Conservation (phyloP, 2,888 invertebrate genomes). For the Patella pellucida region DNA sequence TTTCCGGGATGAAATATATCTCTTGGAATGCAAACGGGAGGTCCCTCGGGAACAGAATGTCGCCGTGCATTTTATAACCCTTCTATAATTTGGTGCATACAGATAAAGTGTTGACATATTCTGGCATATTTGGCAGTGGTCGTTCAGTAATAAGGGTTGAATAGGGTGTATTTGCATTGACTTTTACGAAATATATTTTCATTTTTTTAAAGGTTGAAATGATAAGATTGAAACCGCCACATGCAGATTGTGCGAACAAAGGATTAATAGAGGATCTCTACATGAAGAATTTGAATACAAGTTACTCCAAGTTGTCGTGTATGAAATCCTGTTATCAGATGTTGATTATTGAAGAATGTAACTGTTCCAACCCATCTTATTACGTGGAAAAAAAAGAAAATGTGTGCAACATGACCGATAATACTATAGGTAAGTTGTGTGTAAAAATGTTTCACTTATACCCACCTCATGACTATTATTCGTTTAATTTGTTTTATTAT, state of each 20-base stretch:
- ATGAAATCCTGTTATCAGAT: slow-evolving; percentile 69
- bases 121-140: background rate
- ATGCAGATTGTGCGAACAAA: slow-evolving; percentile 61
- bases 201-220: slow-evolving; percentile 45
- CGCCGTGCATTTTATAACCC: no score
- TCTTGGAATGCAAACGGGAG: no score
- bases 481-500: background rate
- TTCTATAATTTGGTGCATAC: no score
- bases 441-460: no score
- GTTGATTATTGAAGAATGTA: slow-evolving; percentile 56
- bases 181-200: background rate
- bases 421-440: slow-evolving; percentile 19
- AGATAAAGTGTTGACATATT: no score
- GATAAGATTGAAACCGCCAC: slow-evolving; percentile 60
- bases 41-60: no score
- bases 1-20: no score
- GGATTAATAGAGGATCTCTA: slow-evolving; percentile 43
- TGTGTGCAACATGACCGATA: slow-evolving; percentile 43
- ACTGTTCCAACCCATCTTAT: slow-evolving; percentile 56
- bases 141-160: background rate
- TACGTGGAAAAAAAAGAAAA: slow-evolving; percentile 34
- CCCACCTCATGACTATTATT: background rate
- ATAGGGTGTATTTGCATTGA: background rate
- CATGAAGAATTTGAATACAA: slow-evolving; percentile 36
- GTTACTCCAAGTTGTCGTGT: slow-evolving; percentile 67